Evolutionary conservation across 2,797 vertebrate genomes (phyloP), one percentile per base, ranked within the genome.

Genomic region (Coendou prehensilis): DNA sequence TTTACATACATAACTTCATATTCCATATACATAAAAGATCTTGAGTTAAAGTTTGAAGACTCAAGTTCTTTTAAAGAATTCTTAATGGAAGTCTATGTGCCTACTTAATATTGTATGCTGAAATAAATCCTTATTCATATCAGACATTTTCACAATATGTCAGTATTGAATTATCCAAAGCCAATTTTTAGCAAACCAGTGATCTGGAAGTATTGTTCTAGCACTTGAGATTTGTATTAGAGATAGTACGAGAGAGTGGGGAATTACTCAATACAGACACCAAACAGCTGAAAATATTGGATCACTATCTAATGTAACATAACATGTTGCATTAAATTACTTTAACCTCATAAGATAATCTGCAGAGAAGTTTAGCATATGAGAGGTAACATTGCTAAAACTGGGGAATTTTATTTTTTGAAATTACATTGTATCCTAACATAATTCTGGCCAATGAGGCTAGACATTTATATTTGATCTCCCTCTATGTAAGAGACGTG

Each of bases 121-220:
- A 93, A 81, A 82, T 9, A 71, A 81, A 52, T 47, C 9, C 2
- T 73, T 81, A 56, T 63, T 50, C n/a, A 52, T 30, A 71, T 13
- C 63, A 71, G 13, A n/a, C 63, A 37, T 64, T 67, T 87, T 18
- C 1, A 80, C 30, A 78, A 33, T 67, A 56, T 63, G 26, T 75
- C 45, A 89, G n/a, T 86, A 83, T 1, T 75, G 37, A 83, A 82
- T 94, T 89, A 81, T 96, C 33, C 33, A 87, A 89, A 94, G 33
- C 20, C 45, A 45, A 61, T 47, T 82, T 57, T 73, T 45, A 59
- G 23, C 28, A 86, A 87, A 73, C 59, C 75, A 73, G 9, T 67
- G 20, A 20, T 69, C 64, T 64, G 9, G 90, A 95, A 92, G 28
- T 30, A 52, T 89, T 47, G 63, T 15, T 17, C 28, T 85, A 41